Percentiles rank a stretch among this genome's conserved stretches.
phyloP scores from a whole-genome alignment of 1,140 invertebrate genomes.

The Atta cephalotes region DNA sequence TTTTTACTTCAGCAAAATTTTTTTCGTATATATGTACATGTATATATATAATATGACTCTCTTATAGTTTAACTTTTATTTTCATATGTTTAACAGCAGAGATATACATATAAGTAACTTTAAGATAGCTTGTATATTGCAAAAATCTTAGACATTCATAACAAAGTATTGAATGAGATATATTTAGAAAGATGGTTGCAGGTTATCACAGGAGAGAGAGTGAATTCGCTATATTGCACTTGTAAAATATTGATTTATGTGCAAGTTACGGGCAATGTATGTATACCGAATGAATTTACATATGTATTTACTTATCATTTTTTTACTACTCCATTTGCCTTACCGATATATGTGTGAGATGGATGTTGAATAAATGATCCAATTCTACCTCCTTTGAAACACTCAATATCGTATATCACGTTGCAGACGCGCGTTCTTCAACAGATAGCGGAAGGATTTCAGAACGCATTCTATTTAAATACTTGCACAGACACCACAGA shows the following conservation, averaged over 20 bases:
- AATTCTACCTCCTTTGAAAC: constrained; percentile 44
- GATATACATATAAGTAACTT: background rate
- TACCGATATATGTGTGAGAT: constrained; percentile 13
- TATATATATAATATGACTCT: background rate
- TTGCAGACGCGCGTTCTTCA: background rate
- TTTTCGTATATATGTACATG: background rate
- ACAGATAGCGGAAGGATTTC: constrained; percentile 19
- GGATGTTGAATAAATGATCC: constrained; percentile 54
- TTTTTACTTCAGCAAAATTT: background rate
- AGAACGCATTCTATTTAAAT: constrained; percentile 60
- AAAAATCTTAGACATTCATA: background rate
- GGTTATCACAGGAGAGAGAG: background rate
- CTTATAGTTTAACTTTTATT: background rate
- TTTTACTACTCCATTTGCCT: constrained; percentile 37
- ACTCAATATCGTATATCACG: constrained; percentile 46
- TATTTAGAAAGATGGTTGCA: constrained; percentile 24
- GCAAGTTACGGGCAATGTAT: constrained; percentile 3
- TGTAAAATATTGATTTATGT: constrained; percentile 54
- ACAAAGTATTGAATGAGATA: background rate
- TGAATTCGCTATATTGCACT: background rate
- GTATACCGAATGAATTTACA: constrained; percentile 25
- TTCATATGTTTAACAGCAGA: background rate
- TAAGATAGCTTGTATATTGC: background rate
- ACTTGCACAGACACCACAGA: constrained; percentile 29
- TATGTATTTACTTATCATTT: constrained; percentile 51